Conservation (phyloP, 2,888 invertebrate genomes). For the Dendrolimus pini region DNA sequence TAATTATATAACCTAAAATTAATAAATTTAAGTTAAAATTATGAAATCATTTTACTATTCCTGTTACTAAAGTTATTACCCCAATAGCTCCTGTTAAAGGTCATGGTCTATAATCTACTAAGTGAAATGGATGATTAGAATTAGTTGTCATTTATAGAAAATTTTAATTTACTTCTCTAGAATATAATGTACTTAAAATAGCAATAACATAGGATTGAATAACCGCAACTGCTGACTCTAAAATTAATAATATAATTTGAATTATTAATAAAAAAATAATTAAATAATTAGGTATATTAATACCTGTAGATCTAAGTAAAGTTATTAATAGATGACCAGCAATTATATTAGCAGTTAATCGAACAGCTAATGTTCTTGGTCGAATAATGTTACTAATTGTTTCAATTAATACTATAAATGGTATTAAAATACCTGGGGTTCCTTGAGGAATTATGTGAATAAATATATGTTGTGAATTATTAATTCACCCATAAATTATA, state of each 20-base stretch:
- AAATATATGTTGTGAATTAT: slow-evolving; percentile 79
- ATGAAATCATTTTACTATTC: slow-evolving; percentile 80
- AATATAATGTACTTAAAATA: slow-evolving; percentile 80
- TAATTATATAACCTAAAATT: slow-evolving; percentile 62
- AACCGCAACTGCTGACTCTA: slow-evolving; percentile 78
- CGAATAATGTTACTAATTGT: slow-evolving; percentile 84
- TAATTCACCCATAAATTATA: slow-evolving; percentile 80
- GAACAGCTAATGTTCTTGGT: slow-evolving; percentile 81
- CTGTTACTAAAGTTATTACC: slow-evolving; percentile 72
- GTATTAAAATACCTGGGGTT: slow-evolving; percentile 79
- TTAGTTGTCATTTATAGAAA: slow-evolving; percentile 52
- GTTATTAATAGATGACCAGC: slow-evolving; percentile 83
- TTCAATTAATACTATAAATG: slow-evolving; percentile 86
- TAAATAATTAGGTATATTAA: slow-evolving; percentile 30
- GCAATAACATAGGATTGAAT: slow-evolving; percentile 83
- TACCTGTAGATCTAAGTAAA: slow-evolving; percentile 63
- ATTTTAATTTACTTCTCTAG: slow-evolving; percentile 78
- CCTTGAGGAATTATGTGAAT: slow-evolving; percentile 82
- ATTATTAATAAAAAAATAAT: slow-evolving; percentile 49
- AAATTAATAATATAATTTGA: slow-evolving; percentile 70
- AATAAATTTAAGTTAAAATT: slow-evolving; percentile 70
- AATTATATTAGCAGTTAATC: slow-evolving; percentile 86
- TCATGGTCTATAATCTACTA: slow-evolving; percentile 81
- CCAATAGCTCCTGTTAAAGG: slow-evolving; percentile 78
- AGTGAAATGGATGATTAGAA: slow-evolving; percentile 79